These are phyloP conservation scores for Cyprinodon brontotheroides DNA, from an alignment of 2,113 vertebrate species.

Conservation along the genomic window DNA sequence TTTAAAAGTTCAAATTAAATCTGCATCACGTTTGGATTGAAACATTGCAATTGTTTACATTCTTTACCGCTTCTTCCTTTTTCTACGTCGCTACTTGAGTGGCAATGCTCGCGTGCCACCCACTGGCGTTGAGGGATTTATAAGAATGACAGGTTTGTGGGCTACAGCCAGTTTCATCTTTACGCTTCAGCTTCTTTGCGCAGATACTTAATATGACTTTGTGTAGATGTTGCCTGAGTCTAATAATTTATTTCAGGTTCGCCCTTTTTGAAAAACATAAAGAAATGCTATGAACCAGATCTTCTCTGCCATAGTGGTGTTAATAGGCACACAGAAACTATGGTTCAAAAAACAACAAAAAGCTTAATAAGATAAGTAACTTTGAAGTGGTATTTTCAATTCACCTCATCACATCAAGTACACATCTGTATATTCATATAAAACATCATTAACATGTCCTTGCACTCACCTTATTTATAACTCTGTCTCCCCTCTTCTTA, in stretches of 20 bases:
- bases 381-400: not conserved
- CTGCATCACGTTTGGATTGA: too few relatives aligned
- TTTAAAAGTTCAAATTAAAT: too few relatives aligned
- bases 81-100: too few relatives aligned
- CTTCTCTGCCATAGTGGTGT: slow-evolving; percentile 21
- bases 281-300: slow-evolving; percentile 18
- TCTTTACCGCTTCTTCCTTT: too few relatives aligned
- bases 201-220: too few relatives aligned
- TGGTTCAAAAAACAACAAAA: slow-evolving; percentile 6
- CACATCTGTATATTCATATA: not conserved
- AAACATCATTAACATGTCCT: slow-evolving; percentile 14
- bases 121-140: too few relatives aligned
- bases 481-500: not conserved
- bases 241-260: slow-evolving; percentile 60
- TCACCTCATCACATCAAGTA: not conserved
- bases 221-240: slow-evolving; percentile 43
- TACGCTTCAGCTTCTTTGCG: too few relatives aligned
- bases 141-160: too few relatives aligned
- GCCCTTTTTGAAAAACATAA: slow-evolving; percentile 56
- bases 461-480: slow-evolving; percentile 33
- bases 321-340: slow-evolving; percentile 35
- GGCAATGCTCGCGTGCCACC: too few relatives aligned
- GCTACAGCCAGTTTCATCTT: too few relatives aligned
- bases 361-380: not conserved
- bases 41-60: too few relatives aligned